Evolutionary conservation across 2,888 invertebrate species (phyloP), one percentile per base, ranked within the genome.

Genomic region (Merodon equestris): DNA sequence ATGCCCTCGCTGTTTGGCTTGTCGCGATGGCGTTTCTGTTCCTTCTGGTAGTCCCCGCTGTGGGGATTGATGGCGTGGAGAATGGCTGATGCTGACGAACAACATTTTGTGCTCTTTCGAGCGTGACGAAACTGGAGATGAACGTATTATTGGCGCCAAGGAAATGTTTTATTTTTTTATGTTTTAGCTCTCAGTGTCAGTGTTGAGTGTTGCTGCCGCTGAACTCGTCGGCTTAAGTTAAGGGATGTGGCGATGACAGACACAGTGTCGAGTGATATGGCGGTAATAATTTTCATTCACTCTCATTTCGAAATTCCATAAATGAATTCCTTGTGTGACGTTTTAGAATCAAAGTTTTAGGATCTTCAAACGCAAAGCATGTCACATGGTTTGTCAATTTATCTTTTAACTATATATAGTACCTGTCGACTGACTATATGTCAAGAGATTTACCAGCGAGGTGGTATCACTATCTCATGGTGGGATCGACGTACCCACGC

Each of bases 141-240:
- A 13, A 14, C 27, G 27, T 27, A 27, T 27, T 51, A 67, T 53
- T 64, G 77, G 77, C 77, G 77, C 77, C 77, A 72, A 63, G 45
- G 56, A 54, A 27, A 7, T 27, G 2, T 2, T 27, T 27, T 27
- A 7, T 27, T 27, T 27, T 27, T 7, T 27, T 27, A 2, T 27
- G 2, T 27, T 27, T 27, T 27, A 4, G 7, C 27, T 27, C 27
- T 27, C 7, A 27, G 7, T 27, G 27, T 27, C 7, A 4, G 3
- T 27, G 27, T 27, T 27, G 27, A 2, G 27, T 27, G 27, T 27
- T 27, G 27, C 27, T 27, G 27, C 27, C 7, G 27, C 42, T 12
- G 17, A 17, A 63, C 48, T 48, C 48, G 63, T 42, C 51, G 45
- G 27, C 27, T 51, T 27, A 4, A 27, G 7, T 51, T 27, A 4